Conservation (phyloP, 2,888 invertebrate species). For the Phymatocera aterrima region DNA sequence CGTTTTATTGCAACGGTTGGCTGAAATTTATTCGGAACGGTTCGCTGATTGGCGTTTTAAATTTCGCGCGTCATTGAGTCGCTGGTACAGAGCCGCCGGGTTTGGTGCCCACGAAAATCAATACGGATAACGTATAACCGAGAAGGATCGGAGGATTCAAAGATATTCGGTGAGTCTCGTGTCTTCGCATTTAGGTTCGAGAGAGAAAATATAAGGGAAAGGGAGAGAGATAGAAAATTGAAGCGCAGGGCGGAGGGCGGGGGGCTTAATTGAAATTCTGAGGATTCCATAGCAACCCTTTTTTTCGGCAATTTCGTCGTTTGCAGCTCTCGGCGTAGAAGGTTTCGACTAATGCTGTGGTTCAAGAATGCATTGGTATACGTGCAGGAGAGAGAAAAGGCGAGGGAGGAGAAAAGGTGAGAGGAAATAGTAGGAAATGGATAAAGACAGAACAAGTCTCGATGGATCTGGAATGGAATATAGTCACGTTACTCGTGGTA, state of each 20-base stretch:
- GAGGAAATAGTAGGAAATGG: neutral
- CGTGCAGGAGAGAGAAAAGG: conserved; percentile 21
- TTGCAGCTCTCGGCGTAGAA: conserved; percentile 24
- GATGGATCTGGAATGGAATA: conserved; percentile 37
- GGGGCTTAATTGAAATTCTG: conserved; percentile 49
- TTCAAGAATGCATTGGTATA: conserved; percentile 38
- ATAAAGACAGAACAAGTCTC: neutral
- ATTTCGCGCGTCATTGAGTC: conserved; percentile 69
- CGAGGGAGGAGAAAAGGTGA: neutral
- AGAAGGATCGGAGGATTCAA: conserved; percentile 15
- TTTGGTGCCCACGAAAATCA: conserved; percentile 35
- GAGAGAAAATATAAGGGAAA: neutral
- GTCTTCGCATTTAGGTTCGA: neutral
- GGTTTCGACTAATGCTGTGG: conserved; percentile 10
- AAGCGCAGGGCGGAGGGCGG: neutral
- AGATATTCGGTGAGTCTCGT: conserved; percentile 17
- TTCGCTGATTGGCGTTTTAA: conserved; percentile 70
- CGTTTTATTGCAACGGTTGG: conserved; percentile 67
- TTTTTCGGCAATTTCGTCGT: conserved; percentile 48
- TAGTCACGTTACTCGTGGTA: conserved; percentile 46
- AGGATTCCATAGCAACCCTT: conserved; percentile 48
- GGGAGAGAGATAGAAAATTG: neutral
- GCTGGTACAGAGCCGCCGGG: conserved; percentile 44
- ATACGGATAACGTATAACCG: conserved; percentile 35
- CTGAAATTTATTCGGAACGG: conserved; percentile 65